Evolutionary conservation across 1,140 invertebrate species (phyloP), one percentile per base, ranked within the genome.

Genomic region (Camponotus floridanus): DNA sequence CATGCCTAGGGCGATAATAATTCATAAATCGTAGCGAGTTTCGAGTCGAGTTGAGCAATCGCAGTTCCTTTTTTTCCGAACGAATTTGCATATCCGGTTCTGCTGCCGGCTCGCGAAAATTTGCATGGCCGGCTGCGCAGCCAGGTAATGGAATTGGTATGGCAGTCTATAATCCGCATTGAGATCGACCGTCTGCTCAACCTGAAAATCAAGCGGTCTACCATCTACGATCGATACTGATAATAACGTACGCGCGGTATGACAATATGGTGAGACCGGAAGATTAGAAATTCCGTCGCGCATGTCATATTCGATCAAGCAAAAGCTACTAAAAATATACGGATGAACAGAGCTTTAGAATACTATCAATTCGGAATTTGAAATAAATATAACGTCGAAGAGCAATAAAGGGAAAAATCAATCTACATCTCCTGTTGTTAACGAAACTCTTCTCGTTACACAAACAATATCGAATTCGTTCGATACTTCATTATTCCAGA

Each of bases 111-210:
- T 83, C 79, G 62, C 64, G 68, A 83, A 83, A 83, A 83, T 83
- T 83, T 83, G 79, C 79, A 83, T 83, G 79, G 57, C 68, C 68
- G 68, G 68, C 79, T 83, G 68, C 68, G 55, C 79, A 61, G 68
- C 55, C 55, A 61, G 68, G 55, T 57, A 83, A 83, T 83, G 68
- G 79, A 83, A 83, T 83, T 83, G 79, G 79, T 74, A 74, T 61
- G 79, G 79, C 79, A 83, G 79, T 83, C 68, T 83, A 74, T 83
- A 83, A 83, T 83, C 79, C 79, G 55, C 68, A 83, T 83, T 83
- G 68, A 83, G 79, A 83, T 74, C 79, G 79, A 61, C 39, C 79
- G 79, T 83, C 79, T 83, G 79, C 55, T 83, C 68, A 61, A 83
- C 68, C 68, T 57, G 79, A 83, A 83, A 83, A 83, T 83, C 79